A percentile compares a stretch with the other conserved stretches of the same genome.
Conservation (phyloP, 2,797 vertebrate species). For the Micromesistius poutassou region DNA sequence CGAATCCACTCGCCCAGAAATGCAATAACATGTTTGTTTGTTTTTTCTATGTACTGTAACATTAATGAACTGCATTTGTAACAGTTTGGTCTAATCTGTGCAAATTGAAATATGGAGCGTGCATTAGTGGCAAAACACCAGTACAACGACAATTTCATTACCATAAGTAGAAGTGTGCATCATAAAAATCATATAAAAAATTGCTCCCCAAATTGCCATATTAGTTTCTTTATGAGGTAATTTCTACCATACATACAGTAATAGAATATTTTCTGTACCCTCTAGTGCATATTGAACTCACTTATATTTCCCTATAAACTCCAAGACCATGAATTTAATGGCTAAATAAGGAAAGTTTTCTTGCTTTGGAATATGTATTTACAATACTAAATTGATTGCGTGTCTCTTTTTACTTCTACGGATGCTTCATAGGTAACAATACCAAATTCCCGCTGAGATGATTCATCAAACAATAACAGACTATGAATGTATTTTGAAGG, state of each 20-base stretch:
- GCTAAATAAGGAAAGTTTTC: slow-evolving; percentile 59
- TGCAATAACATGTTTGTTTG: slow-evolving; percentile 69
- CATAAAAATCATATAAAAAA: slow-evolving; percentile 99
- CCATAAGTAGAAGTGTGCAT: slow-evolving; percentile 95
- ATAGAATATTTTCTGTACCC: slow-evolving; percentile 99
- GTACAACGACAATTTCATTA: slow-evolving; percentile 99
- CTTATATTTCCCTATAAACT: slow-evolving; percentile 98
- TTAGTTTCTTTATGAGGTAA: slow-evolving; percentile 99
- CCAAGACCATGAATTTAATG: slow-evolving; percentile 78
- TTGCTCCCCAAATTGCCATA: slow-evolving; percentile 97
- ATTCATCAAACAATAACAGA: no score
- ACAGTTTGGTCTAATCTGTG: slow-evolving; percentile 80
- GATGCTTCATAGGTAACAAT: no score
- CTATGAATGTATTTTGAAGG: no score
- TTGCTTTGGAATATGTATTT: slow-evolving; percentile 56
- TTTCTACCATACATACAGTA: slow-evolving; percentile 95
- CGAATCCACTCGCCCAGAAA: slow-evolving; percentile 69
- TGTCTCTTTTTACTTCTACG: neutral
- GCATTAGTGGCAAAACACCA: slow-evolving; percentile 93
- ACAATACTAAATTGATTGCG: slow-evolving; percentile 36
- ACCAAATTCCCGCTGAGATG: no score
- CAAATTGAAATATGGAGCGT: slow-evolving; percentile 88
- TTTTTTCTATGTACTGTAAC: slow-evolving; percentile 62
- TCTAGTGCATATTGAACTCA: slow-evolving; percentile 99
- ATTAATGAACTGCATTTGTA: slow-evolving; percentile 83